Conservation (phyloP, 2,113 vertebrate species). For the Syrmaticus mikado region DNA sequence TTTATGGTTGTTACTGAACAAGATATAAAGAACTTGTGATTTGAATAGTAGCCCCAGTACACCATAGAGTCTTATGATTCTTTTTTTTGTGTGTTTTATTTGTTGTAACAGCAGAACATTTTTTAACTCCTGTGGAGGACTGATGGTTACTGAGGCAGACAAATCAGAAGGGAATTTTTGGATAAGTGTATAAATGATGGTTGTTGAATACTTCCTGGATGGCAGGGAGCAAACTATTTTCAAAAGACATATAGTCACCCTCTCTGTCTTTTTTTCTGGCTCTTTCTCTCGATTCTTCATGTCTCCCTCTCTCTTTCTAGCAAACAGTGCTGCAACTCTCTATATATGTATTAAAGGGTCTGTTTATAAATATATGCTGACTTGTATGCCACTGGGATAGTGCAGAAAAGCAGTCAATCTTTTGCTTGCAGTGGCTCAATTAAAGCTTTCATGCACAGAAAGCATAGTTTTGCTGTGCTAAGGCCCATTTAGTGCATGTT, state of each 20-base stretch:
- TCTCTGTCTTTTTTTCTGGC: not conserved
- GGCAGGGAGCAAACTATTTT: not conserved
- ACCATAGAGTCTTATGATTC: not conserved
- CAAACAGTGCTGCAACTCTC: not conserved
- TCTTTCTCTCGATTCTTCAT: not conserved
- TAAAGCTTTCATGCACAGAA: not conserved
- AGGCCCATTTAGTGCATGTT: not conserved
- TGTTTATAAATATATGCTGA: not conserved
- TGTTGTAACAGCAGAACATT: not conserved
- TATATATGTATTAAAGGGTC: not conserved
- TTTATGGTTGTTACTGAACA: not conserved
- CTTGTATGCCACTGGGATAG: not conserved
- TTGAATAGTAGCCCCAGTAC: not conserved
- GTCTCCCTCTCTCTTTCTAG: not conserved
- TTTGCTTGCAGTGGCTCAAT: not conserved
- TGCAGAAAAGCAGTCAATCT: not conserved
- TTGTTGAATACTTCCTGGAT: not conserved
- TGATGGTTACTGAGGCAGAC: not conserved
- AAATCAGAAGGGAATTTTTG: not conserved
- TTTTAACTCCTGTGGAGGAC: not conserved
- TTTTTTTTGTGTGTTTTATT: not conserved
- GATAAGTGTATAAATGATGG: not conserved
- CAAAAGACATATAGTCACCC: not conserved
- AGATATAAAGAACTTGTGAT: conserved; percentile 1
- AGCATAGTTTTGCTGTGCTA: not conserved